Conservation (phyloP, 2,797 vertebrate species). For the Gymnocypris eckloni region DNA sequence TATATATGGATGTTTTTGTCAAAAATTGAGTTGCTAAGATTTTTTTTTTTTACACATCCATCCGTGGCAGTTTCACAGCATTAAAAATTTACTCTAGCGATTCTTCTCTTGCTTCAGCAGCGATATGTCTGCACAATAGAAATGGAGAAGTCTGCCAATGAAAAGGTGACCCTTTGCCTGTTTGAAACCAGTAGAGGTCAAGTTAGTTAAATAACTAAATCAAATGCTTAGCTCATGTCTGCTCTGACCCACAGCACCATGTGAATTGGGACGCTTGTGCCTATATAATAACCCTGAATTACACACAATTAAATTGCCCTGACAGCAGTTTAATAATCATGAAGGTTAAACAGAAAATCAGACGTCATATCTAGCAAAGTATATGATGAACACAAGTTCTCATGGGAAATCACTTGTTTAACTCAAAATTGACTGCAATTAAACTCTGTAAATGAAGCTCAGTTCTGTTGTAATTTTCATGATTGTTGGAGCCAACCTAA, state of each 20-base stretch:
- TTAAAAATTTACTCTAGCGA: not conserved
- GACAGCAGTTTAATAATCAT: not conserved
- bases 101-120: not conserved
- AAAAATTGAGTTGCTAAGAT: no score
- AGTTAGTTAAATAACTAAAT: not conserved
- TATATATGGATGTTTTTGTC: no score
- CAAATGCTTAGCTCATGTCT: not conserved
- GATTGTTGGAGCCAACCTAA: not conserved
- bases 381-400: not conserved
- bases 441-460: not conserved
- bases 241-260: not conserved
- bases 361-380: not conserved
- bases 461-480: conserved; percentile 2
- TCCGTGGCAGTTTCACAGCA: not conserved
- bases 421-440: not conserved
- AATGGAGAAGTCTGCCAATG: not conserved
- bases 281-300: not conserved
- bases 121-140: not conserved
- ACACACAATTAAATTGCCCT: not conserved
- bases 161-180: not conserved
- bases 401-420: conserved; percentile 3
- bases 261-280: not conserved
- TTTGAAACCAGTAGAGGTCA: not conserved
- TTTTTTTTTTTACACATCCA: not conserved
- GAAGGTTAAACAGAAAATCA: conserved; percentile 6